Percentiles rank a stretch among this genome's conserved stretches.
phyloP scores from a whole-genome alignment of 2,113 vertebrate genomes.

The Gymnobelideus leadbeateri region DNA sequence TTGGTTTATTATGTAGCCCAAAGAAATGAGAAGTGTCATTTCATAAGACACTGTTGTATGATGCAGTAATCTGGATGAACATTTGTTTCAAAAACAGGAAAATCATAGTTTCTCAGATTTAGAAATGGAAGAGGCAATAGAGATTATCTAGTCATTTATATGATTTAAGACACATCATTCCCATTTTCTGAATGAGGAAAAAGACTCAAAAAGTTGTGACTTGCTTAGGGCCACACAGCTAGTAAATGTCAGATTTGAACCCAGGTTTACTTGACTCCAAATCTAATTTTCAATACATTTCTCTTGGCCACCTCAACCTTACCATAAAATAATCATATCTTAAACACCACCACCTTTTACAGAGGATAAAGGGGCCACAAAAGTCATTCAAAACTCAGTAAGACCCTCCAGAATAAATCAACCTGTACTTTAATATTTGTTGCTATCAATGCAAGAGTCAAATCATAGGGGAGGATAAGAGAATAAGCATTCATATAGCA shows the following conservation, averaged over 20 bases:
- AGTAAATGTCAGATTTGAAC: background rate
- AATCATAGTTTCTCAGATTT: background rate
- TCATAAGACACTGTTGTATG: background rate
- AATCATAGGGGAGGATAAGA: background rate
- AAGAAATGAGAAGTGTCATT: background rate
- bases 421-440: background rate
- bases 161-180: background rate
- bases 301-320: background rate
- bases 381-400: too few species aligned
- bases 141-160: background rate
- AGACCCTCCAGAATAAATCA: background rate
- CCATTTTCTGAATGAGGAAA: background rate
- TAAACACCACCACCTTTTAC: background rate
- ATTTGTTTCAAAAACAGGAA: background rate
- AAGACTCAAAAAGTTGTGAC: background rate
- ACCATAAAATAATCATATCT: background rate
- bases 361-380: background rate
- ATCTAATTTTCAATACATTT: background rate
- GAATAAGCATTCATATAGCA: background rate
- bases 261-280: background rate
- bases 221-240: background rate
- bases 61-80: background rate
- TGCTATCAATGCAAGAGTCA: background rate
- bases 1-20: background rate
- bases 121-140: background rate